These are phyloP conservation scores for Lerista edwardsae DNA, from an alignment of 2,797 vertebrate genomes.

Conservation along the genomic window DNA sequence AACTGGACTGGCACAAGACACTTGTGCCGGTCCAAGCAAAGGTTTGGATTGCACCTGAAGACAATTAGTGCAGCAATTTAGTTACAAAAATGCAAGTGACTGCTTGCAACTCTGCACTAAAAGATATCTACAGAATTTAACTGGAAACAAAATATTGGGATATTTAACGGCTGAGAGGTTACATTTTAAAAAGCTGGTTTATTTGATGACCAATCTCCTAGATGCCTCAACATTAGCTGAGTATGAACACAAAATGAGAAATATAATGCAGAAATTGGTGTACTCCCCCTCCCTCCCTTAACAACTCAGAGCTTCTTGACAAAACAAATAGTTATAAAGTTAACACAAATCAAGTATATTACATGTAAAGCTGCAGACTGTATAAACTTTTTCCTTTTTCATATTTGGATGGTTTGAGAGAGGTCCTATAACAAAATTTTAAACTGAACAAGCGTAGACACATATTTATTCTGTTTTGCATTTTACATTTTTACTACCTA, in stretches of 20 bases:
- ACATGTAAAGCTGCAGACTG: neutral
- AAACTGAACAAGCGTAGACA: neutral
- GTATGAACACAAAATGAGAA: too few relatives aligned
- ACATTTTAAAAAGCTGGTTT: neutral
- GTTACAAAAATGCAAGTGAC: neutral
- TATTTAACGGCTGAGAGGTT: neutral
- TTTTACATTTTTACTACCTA: fast-evolving
- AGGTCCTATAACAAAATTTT: neutral
- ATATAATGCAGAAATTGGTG: too few relatives aligned
- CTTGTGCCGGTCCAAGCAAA: too few relatives aligned
- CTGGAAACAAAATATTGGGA: neutral
- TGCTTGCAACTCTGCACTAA: neutral
- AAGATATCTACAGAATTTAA: neutral
- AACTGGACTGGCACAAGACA: too few relatives aligned
- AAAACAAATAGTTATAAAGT: neutral
- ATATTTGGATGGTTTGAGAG: slow-evolving; percentile 3
- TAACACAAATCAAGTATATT: neutral
- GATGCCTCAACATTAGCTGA: too few relatives aligned
- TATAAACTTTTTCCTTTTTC: neutral
- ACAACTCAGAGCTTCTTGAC: too few relatives aligned
- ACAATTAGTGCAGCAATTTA: neutral
- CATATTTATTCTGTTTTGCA: neutral
- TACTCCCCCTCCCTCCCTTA: too few relatives aligned
- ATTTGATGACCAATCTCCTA: too few relatives aligned
- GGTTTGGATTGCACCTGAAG: too few relatives aligned